Conservation (phyloP, 2,113 vertebrate species). For the Pimephales promelas region DNA sequence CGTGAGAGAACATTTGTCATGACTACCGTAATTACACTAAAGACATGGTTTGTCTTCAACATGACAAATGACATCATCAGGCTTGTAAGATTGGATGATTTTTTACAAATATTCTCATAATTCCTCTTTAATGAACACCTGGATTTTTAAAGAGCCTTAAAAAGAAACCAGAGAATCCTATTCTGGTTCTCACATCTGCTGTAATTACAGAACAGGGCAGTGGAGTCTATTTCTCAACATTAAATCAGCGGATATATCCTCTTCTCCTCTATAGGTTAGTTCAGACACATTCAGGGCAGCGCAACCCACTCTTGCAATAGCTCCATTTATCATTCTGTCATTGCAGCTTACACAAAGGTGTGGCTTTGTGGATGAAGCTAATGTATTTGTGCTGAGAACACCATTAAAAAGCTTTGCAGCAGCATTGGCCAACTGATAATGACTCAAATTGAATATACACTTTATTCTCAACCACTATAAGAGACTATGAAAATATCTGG, state of each 20-base stretch:
- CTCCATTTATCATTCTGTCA: slow-evolving; percentile 35
- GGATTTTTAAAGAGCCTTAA: not conserved
- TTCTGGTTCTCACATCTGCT: not conserved
- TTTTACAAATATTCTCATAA: not conserved
- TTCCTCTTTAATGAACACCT: slow-evolving; percentile 14
- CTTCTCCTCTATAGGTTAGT: not conserved
- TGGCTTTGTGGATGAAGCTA: slow-evolving; percentile 31
- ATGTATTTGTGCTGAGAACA: slow-evolving; percentile 20
- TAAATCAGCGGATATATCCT: not conserved
- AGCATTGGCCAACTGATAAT: not conserved
- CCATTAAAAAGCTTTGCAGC: not conserved
- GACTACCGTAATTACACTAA: not conserved
- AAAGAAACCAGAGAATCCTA: not conserved
- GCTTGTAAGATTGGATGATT: not conserved
- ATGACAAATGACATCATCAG: not conserved
- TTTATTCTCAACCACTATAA: not conserved
- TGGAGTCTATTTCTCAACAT: slow-evolving; percentile 26
- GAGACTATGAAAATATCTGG: not conserved
- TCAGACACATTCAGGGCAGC: slow-evolving; percentile 32
- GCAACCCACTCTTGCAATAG: slow-evolving; percentile 5
- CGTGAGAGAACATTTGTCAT: not conserved
- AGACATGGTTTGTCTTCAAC: not conserved
- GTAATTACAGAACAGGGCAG: slow-evolving; percentile 26
- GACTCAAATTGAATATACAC: not conserved
- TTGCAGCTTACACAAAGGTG: slow-evolving; percentile 12